Evolutionary conservation across 2,113 vertebrate genomes (phyloP), one percentile per base, ranked within the genome.

Genomic region (Parotia lawesii): DNA sequence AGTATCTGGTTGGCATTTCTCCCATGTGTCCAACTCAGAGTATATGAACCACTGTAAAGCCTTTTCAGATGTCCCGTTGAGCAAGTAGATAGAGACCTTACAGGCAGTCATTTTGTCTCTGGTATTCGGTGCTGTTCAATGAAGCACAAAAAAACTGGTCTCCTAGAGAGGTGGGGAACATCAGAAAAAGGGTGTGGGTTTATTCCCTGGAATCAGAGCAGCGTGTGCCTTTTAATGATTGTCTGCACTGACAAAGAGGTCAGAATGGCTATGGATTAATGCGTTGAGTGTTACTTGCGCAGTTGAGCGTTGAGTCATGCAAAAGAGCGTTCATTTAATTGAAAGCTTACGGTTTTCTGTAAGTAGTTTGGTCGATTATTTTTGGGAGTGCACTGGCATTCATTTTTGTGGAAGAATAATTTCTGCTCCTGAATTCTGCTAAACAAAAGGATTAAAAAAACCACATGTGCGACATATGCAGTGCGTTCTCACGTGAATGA

Each of bases 271-370:
- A 0, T 83, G 51, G 44, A 70, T 69, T 80, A 57, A 6, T 50
- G 11, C 4, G 18, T 58, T 54, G 56, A 70, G 16, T 71, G 42
- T 67, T 70, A 38, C 57, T 89, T 89, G 44, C 64, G 62, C 73
- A 87, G 48, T 77, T 77, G 61, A 80, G 42, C n/a, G 15, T 73
- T 73, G 61, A 74, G 70, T 87, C 77, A 73, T 23, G 37, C 61
- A 57, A 56, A 81, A 77, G 73, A 50, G 15, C 2, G 0, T 80
- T 82, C 51, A 56, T 61, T 76, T 90, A 86, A 88, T 87, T 64
- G 71, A 53, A 87, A 80, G 69, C 66, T 83, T 73, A 64, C 22
- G 35, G 24, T 90, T 94, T 95, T 91, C 40, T 58, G 15, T 40
- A 33, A 61, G 53, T 50, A 65, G 50, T 56, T 90, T 84, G 56